Evolutionary conservation across 2,113 vertebrate genomes (phyloP), one percentile per base, ranked within the genome.

Genomic region (Oreochromis aureus): DNA sequence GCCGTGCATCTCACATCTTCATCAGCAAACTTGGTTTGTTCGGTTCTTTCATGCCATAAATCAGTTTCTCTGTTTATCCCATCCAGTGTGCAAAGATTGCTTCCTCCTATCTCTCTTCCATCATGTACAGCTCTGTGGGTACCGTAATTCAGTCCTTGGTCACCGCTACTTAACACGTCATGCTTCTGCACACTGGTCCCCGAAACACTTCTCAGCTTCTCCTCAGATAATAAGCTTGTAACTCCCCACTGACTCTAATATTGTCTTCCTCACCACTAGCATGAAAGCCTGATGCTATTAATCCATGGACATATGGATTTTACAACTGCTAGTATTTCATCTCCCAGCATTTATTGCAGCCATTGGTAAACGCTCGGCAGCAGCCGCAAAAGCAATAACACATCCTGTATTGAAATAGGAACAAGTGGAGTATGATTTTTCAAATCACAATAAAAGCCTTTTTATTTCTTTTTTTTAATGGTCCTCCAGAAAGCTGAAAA

Each of bases 221-320:
- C 80, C 81, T 4, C 79, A 93, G 89, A 92, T 94, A 94, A 95
- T 95, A 94, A 94, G 94, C 93, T 94, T 93, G 92, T 94, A 92
- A 94, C 94, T 95, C 92, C 92, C 89, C 85, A 88, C 91, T 90
- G 94, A 90, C 89, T 93, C 91, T 85, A 90, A 94, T 93, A 95
- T 95, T 88, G 90, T 93, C 91, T 93, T 90, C 86, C 91, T 92
- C 92, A 58, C 94, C 88, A 88, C 88, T 83, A 84, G 87, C 90
- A 86, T 9, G 32, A 89, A 79, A 89, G 89, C 91, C 90, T 19
- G 41, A 58, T 86, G 93, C 92, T 80, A 93, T 93, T 95, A 93
- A 95, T 93, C 87, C 91, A 90, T 59, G 80, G 87, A 92, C 93
- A 92, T 92, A 92, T 92, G 91, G 93, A 94, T 94, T 95, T 93